These are phyloP conservation scores for Dorcus hopei DNA, from an alignment of 2,888 invertebrate species.

Conservation along the genomic window DNA sequence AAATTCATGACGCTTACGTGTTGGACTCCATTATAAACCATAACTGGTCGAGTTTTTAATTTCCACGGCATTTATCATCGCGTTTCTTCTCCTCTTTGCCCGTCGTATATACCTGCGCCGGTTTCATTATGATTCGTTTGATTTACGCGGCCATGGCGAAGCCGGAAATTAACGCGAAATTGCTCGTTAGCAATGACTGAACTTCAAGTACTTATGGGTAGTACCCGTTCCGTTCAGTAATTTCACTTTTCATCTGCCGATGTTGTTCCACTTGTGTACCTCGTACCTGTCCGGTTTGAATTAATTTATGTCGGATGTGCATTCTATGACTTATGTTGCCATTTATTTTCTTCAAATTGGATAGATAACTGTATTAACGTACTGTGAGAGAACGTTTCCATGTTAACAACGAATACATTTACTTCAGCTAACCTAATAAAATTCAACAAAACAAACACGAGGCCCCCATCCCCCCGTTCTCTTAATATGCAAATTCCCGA, in stretches of 20 bases:
- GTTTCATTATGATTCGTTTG: neutral
- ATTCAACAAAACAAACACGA: neutral
- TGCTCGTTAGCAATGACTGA: neutral
- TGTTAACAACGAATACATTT: too few species aligned
- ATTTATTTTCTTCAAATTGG: too few species aligned
- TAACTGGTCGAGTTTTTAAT: constrained; percentile 8
- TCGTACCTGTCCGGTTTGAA: too few species aligned
- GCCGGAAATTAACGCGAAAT: constrained; percentile 2
- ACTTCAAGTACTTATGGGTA: neutral
- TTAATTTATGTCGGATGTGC: too few species aligned
- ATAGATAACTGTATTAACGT: too few species aligned
- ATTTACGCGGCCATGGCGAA: neutral
- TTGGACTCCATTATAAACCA: constrained; percentile 7
- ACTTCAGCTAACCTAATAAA: neutral
- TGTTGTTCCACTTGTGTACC: too few species aligned
- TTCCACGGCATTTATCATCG: constrained; percentile 8
- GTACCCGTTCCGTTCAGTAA: neutral
- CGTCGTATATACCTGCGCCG: too few species aligned
- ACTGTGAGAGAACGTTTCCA: too few species aligned
- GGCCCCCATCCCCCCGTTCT: neutral
- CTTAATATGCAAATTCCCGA: constrained; percentile 8
- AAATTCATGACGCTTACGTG: constrained; percentile 9
- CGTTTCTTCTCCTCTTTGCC: neutral
- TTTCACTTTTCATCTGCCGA: too few species aligned
- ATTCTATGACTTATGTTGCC: too few species aligned